These are phyloP conservation scores for Lordiphosa fenestrarum DNA, from an alignment of 2,888 invertebrate species.

Conservation along the genomic window DNA sequence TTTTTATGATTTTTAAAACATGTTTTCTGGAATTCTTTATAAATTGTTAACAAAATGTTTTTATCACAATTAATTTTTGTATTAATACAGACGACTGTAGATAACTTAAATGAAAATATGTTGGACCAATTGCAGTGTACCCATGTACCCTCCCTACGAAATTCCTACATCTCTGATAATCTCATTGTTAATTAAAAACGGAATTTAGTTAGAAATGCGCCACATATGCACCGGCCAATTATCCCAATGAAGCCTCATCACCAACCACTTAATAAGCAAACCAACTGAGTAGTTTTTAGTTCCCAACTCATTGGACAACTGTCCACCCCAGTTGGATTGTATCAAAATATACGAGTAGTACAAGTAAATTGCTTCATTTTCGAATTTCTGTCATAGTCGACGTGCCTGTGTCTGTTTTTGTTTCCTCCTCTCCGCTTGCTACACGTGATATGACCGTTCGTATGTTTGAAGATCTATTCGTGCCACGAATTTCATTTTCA, in stretches of 20 bases:
- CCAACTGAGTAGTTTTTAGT: slow-evolving; percentile 27
- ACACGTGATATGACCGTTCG: slow-evolving; percentile 28
- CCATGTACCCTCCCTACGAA: background rate
- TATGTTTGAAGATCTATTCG: slow-evolving; percentile 70
- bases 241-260: slow-evolving; percentile 19
- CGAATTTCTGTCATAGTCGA: slow-evolving; percentile 72
- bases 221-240: slow-evolving; percentile 30
- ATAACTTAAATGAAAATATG: no score
- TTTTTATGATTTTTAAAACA: no score
- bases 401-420: slow-evolving; percentile 40
- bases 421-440: background rate
- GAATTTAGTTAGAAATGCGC: slow-evolving; percentile 17
- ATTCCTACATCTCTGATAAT: slow-evolving; percentile 4
- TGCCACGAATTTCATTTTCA: slow-evolving; percentile 73
- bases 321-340: slow-evolving; percentile 23
- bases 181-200: slow-evolving; percentile 24
- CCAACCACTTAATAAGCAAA: slow-evolving; percentile 31
- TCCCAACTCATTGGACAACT: slow-evolving; percentile 7
- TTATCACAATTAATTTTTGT: no score
- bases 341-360: slow-evolving; percentile 51
- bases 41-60: no score
- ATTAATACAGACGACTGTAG: no score
- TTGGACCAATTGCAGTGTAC: no score
- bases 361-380: slow-evolving; percentile 74
- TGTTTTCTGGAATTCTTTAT: no score